Conservation (phyloP, 1,140 invertebrate species). For the Cydia strobilella region DNA sequence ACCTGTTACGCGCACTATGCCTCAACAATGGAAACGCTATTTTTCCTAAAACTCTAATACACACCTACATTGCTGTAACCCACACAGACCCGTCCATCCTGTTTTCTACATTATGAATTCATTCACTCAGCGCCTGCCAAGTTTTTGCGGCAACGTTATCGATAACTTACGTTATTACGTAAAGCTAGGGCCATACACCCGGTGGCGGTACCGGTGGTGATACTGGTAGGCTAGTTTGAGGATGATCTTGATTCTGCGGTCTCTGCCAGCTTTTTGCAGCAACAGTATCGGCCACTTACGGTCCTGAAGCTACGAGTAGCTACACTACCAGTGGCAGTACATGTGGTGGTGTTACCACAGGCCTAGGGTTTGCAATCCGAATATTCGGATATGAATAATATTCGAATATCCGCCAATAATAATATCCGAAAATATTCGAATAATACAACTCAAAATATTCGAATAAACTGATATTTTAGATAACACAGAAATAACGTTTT, state of each 20-base stretch:
- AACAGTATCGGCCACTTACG: neutral
- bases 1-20: neutral
- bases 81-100: constrained; percentile 12
- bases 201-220: neutral
- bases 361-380: too few relatives aligned
- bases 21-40: neutral
- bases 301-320: neutral
- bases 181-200: neutral
- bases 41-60: neutral
- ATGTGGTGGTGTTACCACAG: too few relatives aligned
- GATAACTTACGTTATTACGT: constrained; percentile 15
- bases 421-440: too few relatives aligned
- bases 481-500: too few relatives aligned
- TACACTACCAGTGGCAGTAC: too few relatives aligned
- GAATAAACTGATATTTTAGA: too few relatives aligned
- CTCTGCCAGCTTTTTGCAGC: neutral
- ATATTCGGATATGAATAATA: too few relatives aligned
- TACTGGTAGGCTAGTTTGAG: neutral
- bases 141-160: constrained; percentile 16
- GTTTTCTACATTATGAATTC: constrained; percentile 15
- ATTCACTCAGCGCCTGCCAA: constrained; percentile 7
- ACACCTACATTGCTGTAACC: constrained; percentile 1
- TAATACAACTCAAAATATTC: too few relatives aligned
- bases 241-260: neutral
- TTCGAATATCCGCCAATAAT: too few relatives aligned